Evolutionary conservation across 2,888 invertebrate species (phyloP), one percentile per base, ranked within the genome.

Genomic region (Trissolcus brochymenae): DNA sequence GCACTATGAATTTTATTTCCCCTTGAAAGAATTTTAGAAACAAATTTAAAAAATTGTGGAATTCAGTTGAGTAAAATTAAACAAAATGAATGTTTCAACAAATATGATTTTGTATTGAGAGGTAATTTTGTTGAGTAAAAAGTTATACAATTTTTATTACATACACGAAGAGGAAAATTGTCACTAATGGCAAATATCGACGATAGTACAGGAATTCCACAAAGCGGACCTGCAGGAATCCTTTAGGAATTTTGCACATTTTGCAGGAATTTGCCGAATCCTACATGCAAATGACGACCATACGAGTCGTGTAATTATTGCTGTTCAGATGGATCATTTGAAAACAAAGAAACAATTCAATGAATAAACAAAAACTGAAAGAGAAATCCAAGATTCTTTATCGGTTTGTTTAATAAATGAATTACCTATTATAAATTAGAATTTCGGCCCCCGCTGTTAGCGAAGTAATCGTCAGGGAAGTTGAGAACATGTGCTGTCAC

Each of bases 401-500:
- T 17, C 17, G 16, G 1, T 11, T 50, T 17, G 14, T 16, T 50
- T 0, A 50, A 16, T 50, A 29, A 29, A 17, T 9, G 17, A 50
- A 57, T 11, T 9, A 55, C 84, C 85, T 85, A 83, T 86, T 85
- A 85, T 82, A 82, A 83, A 80, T 80, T 81, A 79, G 72, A 71
- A 81, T 82, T 84, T 82, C 86, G 84, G 86, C 84, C 86, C 86
- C 83, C 83, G 51, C 60, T 75, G 55, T 81, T 81, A 81, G 82
- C 81, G 80, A 82, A 84, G 86, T 86, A 85, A 86, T 85, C 85
- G 81, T 76, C 79, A 68, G 62, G 80, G 83, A 84, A 83, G 79
- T 83, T 82, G 83, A 79, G 86, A 87, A 87, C 88, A 89, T 88
- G 89, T 89, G 88, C 86, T 88, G 88, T 89, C 88, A 88, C 88